Base-by-base conservation (phyloP, 2,888 invertebrate genomes). In the Lycophotia porphyrea region DNA sequence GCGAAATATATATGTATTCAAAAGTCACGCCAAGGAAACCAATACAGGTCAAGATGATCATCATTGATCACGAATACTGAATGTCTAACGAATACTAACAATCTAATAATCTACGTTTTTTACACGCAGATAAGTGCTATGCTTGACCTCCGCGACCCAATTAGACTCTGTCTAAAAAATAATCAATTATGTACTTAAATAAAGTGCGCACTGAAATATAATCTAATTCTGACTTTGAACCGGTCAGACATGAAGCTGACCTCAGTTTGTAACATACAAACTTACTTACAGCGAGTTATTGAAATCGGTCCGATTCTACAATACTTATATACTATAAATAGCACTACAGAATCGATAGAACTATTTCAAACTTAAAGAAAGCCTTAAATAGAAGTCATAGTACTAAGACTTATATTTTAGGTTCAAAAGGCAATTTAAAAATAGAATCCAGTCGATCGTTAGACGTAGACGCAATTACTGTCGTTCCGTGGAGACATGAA, bases 391-490 rank as follows among this genome's bases (percentile, higher is more conserved):
- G 11, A 31, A n/a, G 31, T 36, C 27, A 49, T 4, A 39, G 8
- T 39, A 18, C 13, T 47, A 60, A n/a, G n/a, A n/a, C n/a, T n/a
- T n/a, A n/a, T n/a, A n/a, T n/a, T n/a, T n/a, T n/a, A n/a, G n/a
- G n/a, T n/a, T n/a, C 64, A 44, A 27, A 65, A 74, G 70, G 58
- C 52, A 82, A 71, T 78, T 79, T 85, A 83, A 71, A 87, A 88
- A 88, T 87, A 86, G 87, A 71, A 66, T 61, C 39, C 64, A 77
- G 78, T 80, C 69, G 76, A 84, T 82, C 84, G 81, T 81, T 88
- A 82, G 67, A 74, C 78, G 83, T 84, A 84, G 89, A 81, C 83
- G 74, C 81, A 77, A 84, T 80, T 66, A 82, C 61, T 84, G 78
- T 84, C 71, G 82, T 76, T 80, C 82, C 42, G 58, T 71, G 79